Base-by-base conservation (phyloP, 2,797 vertebrate species). In the Cynodonichthys magdalenae region DNA sequence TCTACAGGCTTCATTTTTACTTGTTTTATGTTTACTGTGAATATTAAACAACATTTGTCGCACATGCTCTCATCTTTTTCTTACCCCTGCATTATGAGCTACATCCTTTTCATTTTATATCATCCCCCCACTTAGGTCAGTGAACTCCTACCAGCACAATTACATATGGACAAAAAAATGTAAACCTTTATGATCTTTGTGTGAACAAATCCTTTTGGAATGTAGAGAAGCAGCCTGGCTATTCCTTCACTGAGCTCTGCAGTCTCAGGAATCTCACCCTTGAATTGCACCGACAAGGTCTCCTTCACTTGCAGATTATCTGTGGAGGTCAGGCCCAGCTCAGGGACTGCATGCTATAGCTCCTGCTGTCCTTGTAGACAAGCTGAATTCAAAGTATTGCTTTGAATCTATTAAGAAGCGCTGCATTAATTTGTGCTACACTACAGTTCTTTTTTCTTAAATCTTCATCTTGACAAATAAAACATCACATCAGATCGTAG, bases 301-400 rank as follows among this genome's bases (percentile, higher is more conserved):
- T 36, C 34, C 34, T 48, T 59, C 0, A 24, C 24, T 41, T 36
- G 34, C 34, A 36, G 34, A 36, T 36, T 36, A 36, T 54, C 20
- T 75, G 44, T 55, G 50, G 59, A 69, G 56, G 46, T 81, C 45
- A 12, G 52, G 17, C 18, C 53, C 31, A 27, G 51, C 19, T 61
- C 52, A 61, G 63, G 53, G 39, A 45, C 41, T 59, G 70, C 50
- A 54, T 69, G 51, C 31, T 2, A 62, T 63, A 65, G 45, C 19
- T 41, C 55, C 15, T 19, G 46, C 10, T 18, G 56, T 45, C 20
- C 50, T 45, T 50, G 15, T 54, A 46, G 46, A 18, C 8, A n/a
- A 2, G 0, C 34, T 7, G 6, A 62, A 36, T 12, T 17, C 15
- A 3, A 14, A 55, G 7, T 20, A 19, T 6, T 34, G 49, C 34